phyloP scores from a whole-genome alignment of 2,797 vertebrate genomes.

The Myotis findleyi region DNA sequence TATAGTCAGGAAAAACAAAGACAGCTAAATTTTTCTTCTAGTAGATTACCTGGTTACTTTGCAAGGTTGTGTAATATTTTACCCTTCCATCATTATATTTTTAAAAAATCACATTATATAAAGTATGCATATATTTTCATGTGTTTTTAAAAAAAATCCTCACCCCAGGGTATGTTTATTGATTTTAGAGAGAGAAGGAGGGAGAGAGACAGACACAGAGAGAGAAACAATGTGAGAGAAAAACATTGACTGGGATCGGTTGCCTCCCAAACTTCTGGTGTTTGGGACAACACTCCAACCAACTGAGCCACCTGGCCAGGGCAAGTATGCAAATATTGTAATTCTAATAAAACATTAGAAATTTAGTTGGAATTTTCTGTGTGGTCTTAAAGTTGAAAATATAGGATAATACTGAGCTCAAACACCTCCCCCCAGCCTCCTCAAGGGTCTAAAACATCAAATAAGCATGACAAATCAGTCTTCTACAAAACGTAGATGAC shows the following conservation, averaged over 20 bases:
- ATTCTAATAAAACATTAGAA: constrained; percentile 29
- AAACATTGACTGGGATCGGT: background rate
- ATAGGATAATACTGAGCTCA: background rate
- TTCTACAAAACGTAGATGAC: background rate
- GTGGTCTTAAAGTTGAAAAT: constrained; percentile 41
- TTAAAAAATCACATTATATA: constrained; percentile 10
- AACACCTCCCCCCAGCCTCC: background rate
- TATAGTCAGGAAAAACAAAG: background rate
- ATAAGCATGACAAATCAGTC: background rate
- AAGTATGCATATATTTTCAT: background rate
- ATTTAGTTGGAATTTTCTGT: constrained; percentile 29
- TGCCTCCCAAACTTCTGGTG: background rate
- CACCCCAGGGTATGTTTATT: background rate
- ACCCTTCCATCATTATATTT: background rate
- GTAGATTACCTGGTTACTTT: background rate
- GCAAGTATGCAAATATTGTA: background rate
- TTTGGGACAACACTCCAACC: background rate
- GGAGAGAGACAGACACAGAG: background rate
- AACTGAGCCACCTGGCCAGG: background rate
- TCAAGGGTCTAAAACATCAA: background rate
- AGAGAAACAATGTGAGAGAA: background rate
- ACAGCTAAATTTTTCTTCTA: background rate
- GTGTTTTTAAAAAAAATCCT: too few species aligned
- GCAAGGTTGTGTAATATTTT: constrained; percentile 18
- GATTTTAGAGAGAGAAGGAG: background rate